Base-by-base conservation (phyloP, 2,113 vertebrate species). In the Macquaria ambigua region DNA sequence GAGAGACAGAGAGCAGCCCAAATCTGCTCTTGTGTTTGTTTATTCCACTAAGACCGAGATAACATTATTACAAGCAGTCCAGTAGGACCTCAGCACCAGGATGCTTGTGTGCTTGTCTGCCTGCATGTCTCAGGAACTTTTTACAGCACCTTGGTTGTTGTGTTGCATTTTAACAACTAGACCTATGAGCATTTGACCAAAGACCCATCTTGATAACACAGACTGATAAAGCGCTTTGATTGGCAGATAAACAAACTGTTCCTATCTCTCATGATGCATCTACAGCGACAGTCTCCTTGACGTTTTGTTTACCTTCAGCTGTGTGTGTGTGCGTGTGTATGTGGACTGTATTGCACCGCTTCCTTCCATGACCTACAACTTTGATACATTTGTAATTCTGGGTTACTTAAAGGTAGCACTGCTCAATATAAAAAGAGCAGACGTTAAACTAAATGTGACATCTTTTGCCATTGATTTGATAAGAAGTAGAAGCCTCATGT, bases 11-110 rank as follows among this genome's bases (percentile, higher is more conserved):
- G 63, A 67, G 70, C 18, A 37, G 74, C 62, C 69, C 59, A 56
- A 69, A 73, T 67, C 55, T 72, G 74, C 71, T 52, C 66, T 67
- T 8, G 46, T 76, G 79, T 85, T 87, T 85, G 85, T 85, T 90
- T 90, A 80, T 82, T 79, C 85, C 82, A 39, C 71, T 21, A 58
- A 79, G 75, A 50, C 81, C 39, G 34, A 82, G 67, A 80, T 25
- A 55, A 43, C 55, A 74, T 73, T 53, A 41, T 80, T 64, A 73
- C 21, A 55, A 83, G 75, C 64, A 77, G 68, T 77, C 50, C 59
- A 18, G 53, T 25, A 61, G 74, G 78, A 67, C 78, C 28, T 58
- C 18, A 34, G 69, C 64, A n/a, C 15, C 7, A 7, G 28, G 5
- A 41, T 2, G 46, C n/a, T 12, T 34, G 28, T 68, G 39, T 53